A percentile compares a stretch with the other conserved stretches of the same genome.
phyloP scores from a whole-genome alignment of 2,888 invertebrate genomes.

The Encarsia formosa region DNA sequence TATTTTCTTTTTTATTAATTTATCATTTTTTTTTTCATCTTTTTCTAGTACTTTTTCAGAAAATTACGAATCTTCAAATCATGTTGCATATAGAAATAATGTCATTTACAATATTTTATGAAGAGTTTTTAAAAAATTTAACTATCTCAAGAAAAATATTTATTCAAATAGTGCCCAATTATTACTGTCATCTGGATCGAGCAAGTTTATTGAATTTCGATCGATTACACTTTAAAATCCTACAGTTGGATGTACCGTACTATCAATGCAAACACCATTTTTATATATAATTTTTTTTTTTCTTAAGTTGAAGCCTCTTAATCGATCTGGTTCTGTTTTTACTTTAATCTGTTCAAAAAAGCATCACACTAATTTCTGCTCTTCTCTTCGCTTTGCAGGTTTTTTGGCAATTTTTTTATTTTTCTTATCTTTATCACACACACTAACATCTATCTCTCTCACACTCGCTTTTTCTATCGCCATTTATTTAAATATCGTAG shows the following conservation, averaged over 20 bases:
- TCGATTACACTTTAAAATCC: neutral
- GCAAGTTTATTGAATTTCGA: conserved; percentile 3
- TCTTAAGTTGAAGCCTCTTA: conserved; percentile 20
- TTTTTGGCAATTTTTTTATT: conserved; percentile 25
- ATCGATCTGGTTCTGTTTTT: conserved; percentile 23
- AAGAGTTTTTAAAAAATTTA: conserved; percentile 23
- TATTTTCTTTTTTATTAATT: neutral
- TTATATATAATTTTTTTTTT: conserved; percentile 8
- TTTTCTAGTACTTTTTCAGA: conserved; percentile 10
- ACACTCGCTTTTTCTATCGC: conserved; percentile 26
- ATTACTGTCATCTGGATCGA: conserved; percentile 20
- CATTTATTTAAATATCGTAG: conserved; percentile 41
- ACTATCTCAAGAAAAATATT: conserved; percentile 27
- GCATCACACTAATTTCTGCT: conserved; percentile 21
- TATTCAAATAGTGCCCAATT: conserved; percentile 24
- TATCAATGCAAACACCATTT: conserved; percentile 21
- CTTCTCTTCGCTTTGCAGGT: conserved; percentile 12
- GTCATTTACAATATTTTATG: conserved; percentile 12
- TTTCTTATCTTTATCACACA: conserved; percentile 14
- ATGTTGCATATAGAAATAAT: conserved; percentile 24
- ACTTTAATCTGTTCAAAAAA: conserved; percentile 23
- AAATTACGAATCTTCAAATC: conserved; percentile 14
- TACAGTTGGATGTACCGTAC: conserved; percentile 18
- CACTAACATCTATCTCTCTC: conserved; percentile 17
- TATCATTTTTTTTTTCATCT: neutral